Evolutionary conservation across 2,888 invertebrate species (phyloP), one percentile per base, ranked within the genome.

Genomic region (Synanthedon myopaeformis): DNA sequence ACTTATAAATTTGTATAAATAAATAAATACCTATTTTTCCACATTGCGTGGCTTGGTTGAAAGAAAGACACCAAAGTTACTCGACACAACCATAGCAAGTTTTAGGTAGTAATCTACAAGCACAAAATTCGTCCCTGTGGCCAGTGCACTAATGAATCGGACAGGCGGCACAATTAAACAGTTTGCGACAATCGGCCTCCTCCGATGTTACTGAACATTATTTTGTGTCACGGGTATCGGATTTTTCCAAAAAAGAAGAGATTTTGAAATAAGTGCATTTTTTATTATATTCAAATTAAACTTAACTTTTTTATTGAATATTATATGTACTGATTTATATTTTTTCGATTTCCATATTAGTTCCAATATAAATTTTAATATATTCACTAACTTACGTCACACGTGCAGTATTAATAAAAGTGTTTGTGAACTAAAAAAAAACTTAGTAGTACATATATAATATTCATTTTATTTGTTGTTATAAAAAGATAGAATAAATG

Each of bases 131-230:
- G 77, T 61, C 85, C 78, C 86, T 86, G 86, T 45, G 45, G 1
- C 62, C 68, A 72, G 67, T 78, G 77, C 76, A 80, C 81, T 86
- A 85, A 86, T 84, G 85, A 84, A 84, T 84, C 83, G 82, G 82
- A 80, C 74, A 35, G 35, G 35, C 77, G 76, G 74, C 74, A 84
- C 83, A 85, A 86, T 86, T 82, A 85, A 82, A 78, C 79, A 81
- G 81, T 83, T 79, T 76, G 78, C 77, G 78, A 75, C 81, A 77
- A 80, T 67, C 78, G 71, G 64, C 69, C 74, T 67, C 71, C 64
- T 58, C 61, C 72, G 69, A 69, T 71, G 70, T 77, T 70, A 76
- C 74, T 49, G 49, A 19, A 49, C 49, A 14, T 13, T 49, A 49
- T 19, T n/a, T 49, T 49, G 17, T 49, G 49, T 49, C 49, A 49